These are phyloP conservation scores for Plutomurus gul DNA, from an alignment of 1,140 invertebrate species.

Conservation along the genomic window DNA sequence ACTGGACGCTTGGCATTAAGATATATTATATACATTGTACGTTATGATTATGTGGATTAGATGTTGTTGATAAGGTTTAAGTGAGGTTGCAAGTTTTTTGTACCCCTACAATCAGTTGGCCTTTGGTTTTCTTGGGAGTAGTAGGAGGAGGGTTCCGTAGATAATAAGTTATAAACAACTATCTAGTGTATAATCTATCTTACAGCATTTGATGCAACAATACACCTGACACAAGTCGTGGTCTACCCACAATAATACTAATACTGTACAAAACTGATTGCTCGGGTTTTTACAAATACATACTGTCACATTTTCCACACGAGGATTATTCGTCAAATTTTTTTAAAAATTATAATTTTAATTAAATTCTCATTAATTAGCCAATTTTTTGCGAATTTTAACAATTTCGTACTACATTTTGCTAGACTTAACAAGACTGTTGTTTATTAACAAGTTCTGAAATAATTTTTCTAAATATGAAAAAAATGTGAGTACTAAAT, in stretches of 20 bases:
- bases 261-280: not conserved
- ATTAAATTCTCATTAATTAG: not conserved
- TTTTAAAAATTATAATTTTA: not conserved
- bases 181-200: not conserved
- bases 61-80: not conserved
- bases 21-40: too few relatives aligned
- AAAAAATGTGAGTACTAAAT: not conserved
- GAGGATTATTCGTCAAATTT: too few relatives aligned
- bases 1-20: too few relatives aligned
- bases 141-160: slow-evolving; percentile 6
- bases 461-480: too few relatives aligned
- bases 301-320: too few relatives aligned
- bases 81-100: slow-evolving; percentile 28
- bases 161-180: slow-evolving; percentile 5
- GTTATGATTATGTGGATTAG: not conserved
- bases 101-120: slow-evolving; percentile 14
- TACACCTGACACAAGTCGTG: not conserved
- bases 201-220: not conserved
- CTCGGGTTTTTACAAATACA: not conserved
- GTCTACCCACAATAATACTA: not conserved
- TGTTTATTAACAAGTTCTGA: too few relatives aligned
- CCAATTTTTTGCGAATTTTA: too few relatives aligned
- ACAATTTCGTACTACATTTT: too few relatives aligned
- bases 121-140: slow-evolving; percentile 19
- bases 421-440: too few relatives aligned